Evolutionary conservation across 2,888 invertebrate species (phyloP), one percentile per base, ranked within the genome.

Genomic region (Lomographa bimaculata): DNA sequence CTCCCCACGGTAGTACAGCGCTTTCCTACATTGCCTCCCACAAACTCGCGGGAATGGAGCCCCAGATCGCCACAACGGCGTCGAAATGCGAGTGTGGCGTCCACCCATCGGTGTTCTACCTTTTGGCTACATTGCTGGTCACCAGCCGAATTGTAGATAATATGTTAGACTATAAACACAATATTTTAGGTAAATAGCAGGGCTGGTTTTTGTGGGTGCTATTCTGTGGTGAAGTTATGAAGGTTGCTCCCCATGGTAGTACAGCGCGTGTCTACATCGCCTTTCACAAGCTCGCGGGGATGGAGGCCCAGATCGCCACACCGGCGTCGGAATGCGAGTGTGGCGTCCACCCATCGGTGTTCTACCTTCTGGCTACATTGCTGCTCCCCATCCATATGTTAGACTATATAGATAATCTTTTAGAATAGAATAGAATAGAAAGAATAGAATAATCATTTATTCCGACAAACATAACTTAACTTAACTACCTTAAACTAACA

Each of bases 81-180:
- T 70, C 74, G 37, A 91, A 91, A 43, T 91, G 92, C 89, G 92
- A 92, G 61, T 92, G 92, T 71, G 91, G 91, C 61, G 90, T 93
- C 37, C 92, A 93, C 62, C 93, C 93, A 3, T 91, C 90, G 42
- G 90, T 92, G 29, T 91, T 93, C 72, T 93, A 93, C 63, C 79
- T 93, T 25, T 79, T 92, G 60, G 92, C 92, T 38, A 92, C 92
- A 6, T 75, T 93, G 50, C 71, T 90, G 25, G 80, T 89, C 42
- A 89, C 89, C 54, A 89, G 89, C 89, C 89, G 44, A 52, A 52
- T 48, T 3, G n/a, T n/a, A n/a, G n/a, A n/a, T n/a, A n/a, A n/a
- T n/a, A n/a, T n/a, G n/a, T n/a, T n/a, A n/a, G n/a, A n/a, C n/a
- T n/a, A n/a, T n/a, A n/a, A n/a, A n/a, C n/a, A n/a, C n/a, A n/a